phyloP scores from a whole-genome alignment of 2,797 vertebrate species.

The Streptopelia turtur region DNA sequence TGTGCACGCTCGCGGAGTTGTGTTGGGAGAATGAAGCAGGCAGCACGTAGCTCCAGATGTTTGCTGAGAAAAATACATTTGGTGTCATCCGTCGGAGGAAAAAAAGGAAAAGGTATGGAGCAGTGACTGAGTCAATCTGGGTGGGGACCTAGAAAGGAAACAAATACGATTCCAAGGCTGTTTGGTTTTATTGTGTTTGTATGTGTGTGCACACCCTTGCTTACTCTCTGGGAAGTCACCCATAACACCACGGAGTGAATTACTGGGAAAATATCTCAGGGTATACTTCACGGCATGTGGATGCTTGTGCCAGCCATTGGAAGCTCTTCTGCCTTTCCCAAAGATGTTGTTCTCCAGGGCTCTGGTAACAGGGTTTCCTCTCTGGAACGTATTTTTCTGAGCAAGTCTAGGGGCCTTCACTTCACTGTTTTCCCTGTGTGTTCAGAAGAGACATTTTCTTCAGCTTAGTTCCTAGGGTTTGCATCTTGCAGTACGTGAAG shows the following conservation, averaged over 20 bases:
- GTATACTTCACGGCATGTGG: too few species aligned
- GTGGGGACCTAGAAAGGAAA: slow-evolving; percentile 9
- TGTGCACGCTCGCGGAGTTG: background rate
- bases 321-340: background rate
- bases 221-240: background rate
- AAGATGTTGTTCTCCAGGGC: background rate
- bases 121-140: slow-evolving; percentile 43
- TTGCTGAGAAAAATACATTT: background rate
- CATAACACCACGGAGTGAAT: too few species aligned
- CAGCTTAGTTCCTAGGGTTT: background rate
- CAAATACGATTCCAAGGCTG: background rate
- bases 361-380: background rate
- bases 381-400: background rate
- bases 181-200: background rate
- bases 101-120: slow-evolving; percentile 8
- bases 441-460: background rate
- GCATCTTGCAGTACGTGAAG: background rate
- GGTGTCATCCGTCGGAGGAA: background rate
- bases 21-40: background rate
- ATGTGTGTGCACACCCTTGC: fast-evolving
- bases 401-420: background rate
- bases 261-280: too few species aligned
- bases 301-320: too few species aligned
- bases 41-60: slow-evolving; percentile 4
- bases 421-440: background rate